phyloP scores from a whole-genome alignment of 2,888 invertebrate species.

The Polyommatus iphigenia region DNA sequence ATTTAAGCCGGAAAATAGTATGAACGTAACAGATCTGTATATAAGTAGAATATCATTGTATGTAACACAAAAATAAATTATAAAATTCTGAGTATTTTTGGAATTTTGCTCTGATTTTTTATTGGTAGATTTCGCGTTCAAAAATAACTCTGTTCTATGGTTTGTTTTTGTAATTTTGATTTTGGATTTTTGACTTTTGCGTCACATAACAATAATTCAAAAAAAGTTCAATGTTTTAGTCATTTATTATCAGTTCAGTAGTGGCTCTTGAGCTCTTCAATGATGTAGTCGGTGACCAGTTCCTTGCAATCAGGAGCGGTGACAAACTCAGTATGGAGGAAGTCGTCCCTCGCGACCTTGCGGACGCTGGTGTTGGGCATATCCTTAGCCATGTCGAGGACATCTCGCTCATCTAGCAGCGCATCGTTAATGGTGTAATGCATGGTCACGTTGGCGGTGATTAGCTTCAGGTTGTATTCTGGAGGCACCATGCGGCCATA shows the following conservation, averaged over 20 bases:
- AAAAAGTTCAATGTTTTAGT: background rate
- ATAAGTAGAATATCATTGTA: no score
- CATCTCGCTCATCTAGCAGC: slow-evolving; percentile 56
- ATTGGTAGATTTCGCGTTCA: background rate
- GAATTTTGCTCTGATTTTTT: background rate
- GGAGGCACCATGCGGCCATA: slow-evolving; percentile 55
- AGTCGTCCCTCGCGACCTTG: slow-evolving; percentile 53
- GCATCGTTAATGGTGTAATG: slow-evolving; percentile 57
- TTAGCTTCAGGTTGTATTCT: slow-evolving; percentile 51
- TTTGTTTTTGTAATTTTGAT: background rate
- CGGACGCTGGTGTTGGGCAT: slow-evolving; percentile 55
- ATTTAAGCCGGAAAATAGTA: no score
- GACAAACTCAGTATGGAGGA: slow-evolving; percentile 56
- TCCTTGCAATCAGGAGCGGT: slow-evolving; percentile 53
- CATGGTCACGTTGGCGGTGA: slow-evolving; percentile 54
- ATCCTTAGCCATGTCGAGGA: slow-evolving; percentile 54
- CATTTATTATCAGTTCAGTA: background rate
- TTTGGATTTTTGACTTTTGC: no score
- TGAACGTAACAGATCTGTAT: no score
- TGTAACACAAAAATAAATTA: no score
- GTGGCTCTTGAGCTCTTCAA: background rate
- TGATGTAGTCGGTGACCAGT: slow-evolving; percentile 45
- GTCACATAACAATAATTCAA: no score
- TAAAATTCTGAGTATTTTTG: no score
- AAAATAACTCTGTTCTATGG: background rate